Conservation (phyloP, 1,140 invertebrate genomes). For the Meloidogyne exigua region DNA sequence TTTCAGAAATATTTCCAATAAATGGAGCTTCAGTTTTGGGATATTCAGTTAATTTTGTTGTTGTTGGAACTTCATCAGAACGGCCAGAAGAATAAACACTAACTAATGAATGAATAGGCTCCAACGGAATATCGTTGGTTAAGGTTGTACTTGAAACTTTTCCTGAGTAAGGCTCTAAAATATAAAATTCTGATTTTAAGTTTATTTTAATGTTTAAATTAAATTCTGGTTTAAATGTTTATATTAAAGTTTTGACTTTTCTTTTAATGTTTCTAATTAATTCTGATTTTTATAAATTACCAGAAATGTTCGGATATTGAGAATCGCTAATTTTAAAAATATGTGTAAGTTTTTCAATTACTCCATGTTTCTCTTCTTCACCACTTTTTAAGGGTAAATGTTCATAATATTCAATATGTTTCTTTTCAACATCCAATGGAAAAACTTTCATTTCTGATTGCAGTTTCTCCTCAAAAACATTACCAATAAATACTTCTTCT, state of each 20-base stretch:
- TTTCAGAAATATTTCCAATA: background rate
- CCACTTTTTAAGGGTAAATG: background rate
- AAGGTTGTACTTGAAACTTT: no score
- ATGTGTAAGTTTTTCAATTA: background rate
- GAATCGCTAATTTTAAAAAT: background rate
- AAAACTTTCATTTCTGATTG: background rate
- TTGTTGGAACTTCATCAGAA: slow-evolving; percentile 28
- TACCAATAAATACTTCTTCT: slow-evolving; percentile 5
- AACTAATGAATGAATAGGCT: slow-evolving; percentile 9
- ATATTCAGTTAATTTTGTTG: background rate
- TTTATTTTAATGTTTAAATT: no score
- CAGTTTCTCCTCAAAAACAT: slow-evolving; percentile 19
- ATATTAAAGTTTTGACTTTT: no score
- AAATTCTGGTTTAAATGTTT: no score
- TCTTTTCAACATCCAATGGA: background rate
- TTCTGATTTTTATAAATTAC: no score
- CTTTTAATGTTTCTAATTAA: no score
- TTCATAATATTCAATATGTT: background rate
- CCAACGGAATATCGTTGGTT: no score
- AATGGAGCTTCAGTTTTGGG: background rate
- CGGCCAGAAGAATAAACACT: slow-evolving; percentile 33
- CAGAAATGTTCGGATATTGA: background rate
- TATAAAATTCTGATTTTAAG: no score
- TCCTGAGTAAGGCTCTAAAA: no score
- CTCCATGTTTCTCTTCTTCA: background rate